A percentile compares a stretch with the other conserved stretches of the same genome.
Evolutionary conservation across 1,140 invertebrate genomes (phyloP).

Genomic region (Steinernema khuongi): DNA sequence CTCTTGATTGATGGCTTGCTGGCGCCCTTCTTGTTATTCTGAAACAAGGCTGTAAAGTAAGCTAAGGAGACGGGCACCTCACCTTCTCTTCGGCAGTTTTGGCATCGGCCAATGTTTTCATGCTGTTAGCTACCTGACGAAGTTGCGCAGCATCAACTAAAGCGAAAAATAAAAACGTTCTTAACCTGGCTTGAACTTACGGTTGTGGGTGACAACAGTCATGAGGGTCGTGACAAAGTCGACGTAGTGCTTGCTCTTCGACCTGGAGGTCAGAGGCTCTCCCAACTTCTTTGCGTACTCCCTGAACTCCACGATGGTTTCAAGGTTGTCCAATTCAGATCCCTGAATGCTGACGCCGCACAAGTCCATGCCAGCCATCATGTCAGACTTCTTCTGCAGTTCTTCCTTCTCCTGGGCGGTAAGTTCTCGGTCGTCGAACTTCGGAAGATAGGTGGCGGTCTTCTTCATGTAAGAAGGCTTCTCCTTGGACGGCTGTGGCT

Average conservation of each 20-base stretch:
- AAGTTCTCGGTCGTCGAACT: neutral
- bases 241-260: slow-evolving; percentile 14
- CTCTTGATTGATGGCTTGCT: neutral
- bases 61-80: neutral
- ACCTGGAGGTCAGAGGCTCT: neutral
- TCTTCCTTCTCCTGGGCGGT: slow-evolving; percentile 10
- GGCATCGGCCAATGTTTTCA: neutral
- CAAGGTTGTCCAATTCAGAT: neutral
- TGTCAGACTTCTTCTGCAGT: slow-evolving; percentile 1
- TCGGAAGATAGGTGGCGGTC: neutral
- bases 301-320: neutral
- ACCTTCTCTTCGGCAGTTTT: neutral
- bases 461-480: slow-evolving; percentile 5
- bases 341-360: neutral
- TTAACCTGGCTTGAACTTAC: neutral
- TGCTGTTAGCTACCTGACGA: neutral
- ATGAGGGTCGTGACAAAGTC: slow-evolving; percentile 16
- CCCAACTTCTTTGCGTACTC: neutral
- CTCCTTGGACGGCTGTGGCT: neutral
- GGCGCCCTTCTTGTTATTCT: neutral
- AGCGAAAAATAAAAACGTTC: neutral
- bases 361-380: neutral
- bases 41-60: neutral
- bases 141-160: neutral
- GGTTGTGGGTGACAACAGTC: neutral